Percentiles rank a stretch among this genome's conserved stretches.
These are phyloP conservation scores for Drosophila fungiperda DNA, from an alignment of 2,888 invertebrate genomes.

Conservation along the genomic window DNA sequence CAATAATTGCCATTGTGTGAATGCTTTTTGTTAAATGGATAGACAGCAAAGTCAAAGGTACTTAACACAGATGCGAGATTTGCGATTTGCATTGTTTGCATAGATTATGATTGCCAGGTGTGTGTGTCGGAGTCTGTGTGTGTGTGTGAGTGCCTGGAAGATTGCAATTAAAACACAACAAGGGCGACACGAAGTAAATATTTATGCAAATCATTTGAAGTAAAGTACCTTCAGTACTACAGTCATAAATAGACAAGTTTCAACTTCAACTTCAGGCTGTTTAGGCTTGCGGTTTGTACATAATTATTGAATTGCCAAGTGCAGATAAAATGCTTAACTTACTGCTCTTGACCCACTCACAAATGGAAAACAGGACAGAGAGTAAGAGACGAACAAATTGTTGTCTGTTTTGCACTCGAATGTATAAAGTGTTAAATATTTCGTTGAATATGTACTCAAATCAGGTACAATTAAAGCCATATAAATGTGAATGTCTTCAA, in stretches of 20 bases:
- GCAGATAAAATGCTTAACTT: conserved; percentile 30
- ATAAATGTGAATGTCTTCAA: conserved; percentile 33
- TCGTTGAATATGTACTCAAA: conserved; percentile 14
- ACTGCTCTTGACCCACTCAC: conserved; percentile 76
- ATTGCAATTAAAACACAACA: conserved; percentile 71
- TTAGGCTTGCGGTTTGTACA: conserved; percentile 41
- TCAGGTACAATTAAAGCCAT: conserved; percentile 22
- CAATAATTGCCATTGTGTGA: conserved; percentile 78
- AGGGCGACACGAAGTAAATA: conserved; percentile 51
- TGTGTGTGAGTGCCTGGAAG: conserved; percentile 12
- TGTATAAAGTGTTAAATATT: conserved; percentile 14
- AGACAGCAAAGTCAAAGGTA: conserved; percentile 42
- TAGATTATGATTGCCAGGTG: conserved; percentile 71
- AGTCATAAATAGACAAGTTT: conserved; percentile 34
- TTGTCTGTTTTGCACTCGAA: conserved; percentile 37
- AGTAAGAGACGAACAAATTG: conserved; percentile 22
- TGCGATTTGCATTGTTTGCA: conserved; percentile 44
- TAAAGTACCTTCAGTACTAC: conserved; percentile 25
- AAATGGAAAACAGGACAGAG: conserved; percentile 56
- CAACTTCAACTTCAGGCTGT: conserved; percentile 26
- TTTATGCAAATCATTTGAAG: conserved; percentile 74
- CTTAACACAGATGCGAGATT: conserved; percentile 27
- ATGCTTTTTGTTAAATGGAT: conserved; percentile 55
- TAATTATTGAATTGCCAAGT: conserved; percentile 50
- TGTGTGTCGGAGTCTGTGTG: conserved; percentile 7